Evolutionary conservation across 1,140 invertebrate species (phyloP).

Genomic region (Chironomus striatipennis): DNA sequence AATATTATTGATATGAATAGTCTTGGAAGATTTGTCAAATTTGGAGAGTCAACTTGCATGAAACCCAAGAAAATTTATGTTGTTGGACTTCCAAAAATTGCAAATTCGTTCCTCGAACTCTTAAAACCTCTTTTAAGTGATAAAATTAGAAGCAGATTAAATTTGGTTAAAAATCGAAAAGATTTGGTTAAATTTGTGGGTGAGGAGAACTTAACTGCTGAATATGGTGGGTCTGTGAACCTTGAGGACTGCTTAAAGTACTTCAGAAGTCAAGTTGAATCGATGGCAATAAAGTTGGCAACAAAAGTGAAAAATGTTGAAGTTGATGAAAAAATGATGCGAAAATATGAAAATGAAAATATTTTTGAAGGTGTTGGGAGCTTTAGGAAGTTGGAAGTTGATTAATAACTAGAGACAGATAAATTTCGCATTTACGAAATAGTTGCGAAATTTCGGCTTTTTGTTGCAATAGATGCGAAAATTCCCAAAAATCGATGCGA

Average conservation of each 20-base stretch:
- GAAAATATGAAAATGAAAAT: neutral
- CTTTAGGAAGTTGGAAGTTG: neutral
- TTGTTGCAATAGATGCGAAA: too few species aligned
- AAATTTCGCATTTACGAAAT: too few species aligned
- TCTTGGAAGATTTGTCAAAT: neutral
- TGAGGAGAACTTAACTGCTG: too few species aligned
- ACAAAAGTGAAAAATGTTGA: neutral
- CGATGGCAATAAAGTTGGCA: neutral
- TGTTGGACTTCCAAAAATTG: neutral
- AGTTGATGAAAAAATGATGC: neutral
- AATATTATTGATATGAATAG: neutral
- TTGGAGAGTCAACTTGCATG: neutral
- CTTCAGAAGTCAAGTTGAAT: neutral
- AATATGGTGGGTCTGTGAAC: neutral
- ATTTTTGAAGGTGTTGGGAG: neutral
- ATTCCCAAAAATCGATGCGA: too few species aligned
- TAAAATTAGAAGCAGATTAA: too few species aligned
- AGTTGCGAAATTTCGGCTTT: too few species aligned
- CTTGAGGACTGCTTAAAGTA: neutral
- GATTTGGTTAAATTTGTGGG: too few species aligned
- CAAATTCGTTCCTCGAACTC: neutral
- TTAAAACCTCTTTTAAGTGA: neutral
- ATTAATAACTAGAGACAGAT: too few species aligned
- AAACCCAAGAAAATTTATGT: neutral
- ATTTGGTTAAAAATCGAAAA: too few species aligned